Evolutionary conservation across 2,888 invertebrate genomes (phyloP).

Genomic region (Drosophila melanosoma): DNA sequence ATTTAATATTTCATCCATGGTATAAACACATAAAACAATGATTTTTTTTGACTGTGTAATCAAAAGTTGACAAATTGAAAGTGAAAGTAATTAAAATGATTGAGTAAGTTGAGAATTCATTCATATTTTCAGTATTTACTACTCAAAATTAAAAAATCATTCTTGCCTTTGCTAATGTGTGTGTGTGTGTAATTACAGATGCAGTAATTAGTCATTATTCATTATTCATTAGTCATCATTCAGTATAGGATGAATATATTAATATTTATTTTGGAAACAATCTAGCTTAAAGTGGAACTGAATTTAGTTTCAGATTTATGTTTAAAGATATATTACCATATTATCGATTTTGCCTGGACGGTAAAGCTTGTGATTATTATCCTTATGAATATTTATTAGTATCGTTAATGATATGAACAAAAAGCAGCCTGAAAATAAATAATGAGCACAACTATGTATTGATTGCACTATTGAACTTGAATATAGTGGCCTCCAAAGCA

Average conservation of each 20-base stretch:
- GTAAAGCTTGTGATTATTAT: not conserved
- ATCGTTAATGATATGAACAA: not conserved
- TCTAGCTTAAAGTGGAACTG: not conserved
- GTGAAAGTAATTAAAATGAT: not conserved
- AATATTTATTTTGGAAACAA: not conserved
- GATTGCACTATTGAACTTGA: constrained; percentile 6
- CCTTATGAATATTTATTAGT: not conserved
- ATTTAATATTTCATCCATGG: not conserved
- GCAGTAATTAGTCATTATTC: not conserved
- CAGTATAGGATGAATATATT: not conserved
- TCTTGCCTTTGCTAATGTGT: not conserved
- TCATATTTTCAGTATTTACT: not conserved
- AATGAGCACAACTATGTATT: not conserved
- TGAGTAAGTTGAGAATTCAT: not conserved
- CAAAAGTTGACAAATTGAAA: not conserved
- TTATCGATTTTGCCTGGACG: not conserved
- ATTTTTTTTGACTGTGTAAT: not conserved
- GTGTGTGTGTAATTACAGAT: not conserved
- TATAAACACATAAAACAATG: not conserved
- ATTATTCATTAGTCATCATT: not conserved
- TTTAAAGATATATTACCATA: not conserved
- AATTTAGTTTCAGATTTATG: not conserved
- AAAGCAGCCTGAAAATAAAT: not conserved
- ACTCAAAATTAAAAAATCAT: not conserved
- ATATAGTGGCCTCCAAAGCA: not conserved